Conservation (phyloP, 2,113 vertebrate species). For the Siniperca knerii region DNA sequence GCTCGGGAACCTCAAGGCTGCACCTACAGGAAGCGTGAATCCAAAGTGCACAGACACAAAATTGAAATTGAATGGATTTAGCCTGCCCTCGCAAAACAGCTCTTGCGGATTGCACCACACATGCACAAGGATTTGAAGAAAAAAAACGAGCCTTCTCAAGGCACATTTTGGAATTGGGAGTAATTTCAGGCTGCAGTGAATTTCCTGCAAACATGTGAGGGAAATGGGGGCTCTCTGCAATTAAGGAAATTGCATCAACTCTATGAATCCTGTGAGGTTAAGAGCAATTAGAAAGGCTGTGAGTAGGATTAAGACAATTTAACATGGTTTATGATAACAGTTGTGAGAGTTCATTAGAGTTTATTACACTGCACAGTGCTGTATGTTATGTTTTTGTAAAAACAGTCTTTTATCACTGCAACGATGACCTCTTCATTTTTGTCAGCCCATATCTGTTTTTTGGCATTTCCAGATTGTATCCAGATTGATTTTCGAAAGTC, state of each 20-base stretch:
- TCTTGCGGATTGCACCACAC: background rate
- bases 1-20: slow-evolving; percentile 35
- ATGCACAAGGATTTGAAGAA: background rate
- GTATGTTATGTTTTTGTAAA: background rate
- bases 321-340: slow-evolving; percentile 50
- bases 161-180: slow-evolving; percentile 29
- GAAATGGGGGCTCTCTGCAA: slow-evolving; percentile 36
- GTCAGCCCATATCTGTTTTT: background rate
- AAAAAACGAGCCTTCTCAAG: slow-evolving; percentile 1
- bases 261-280: slow-evolving; percentile 67
- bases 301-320: slow-evolving; percentile 68
- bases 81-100: background rate
- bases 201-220: slow-evolving; percentile 40
- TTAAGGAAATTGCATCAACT: slow-evolving; percentile 62
- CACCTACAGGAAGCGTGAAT: slow-evolving; percentile 29
- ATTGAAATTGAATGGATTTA: slow-evolving; percentile 52
- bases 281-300: slow-evolving; percentile 66
- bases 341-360: slow-evolving; percentile 39
- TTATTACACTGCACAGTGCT: slow-evolving; percentile 5
- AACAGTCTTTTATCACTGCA: background rate
- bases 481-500: no score
- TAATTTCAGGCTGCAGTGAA: slow-evolving; percentile 44
- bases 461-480: no score
- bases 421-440: background rate
- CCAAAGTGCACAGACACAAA: slow-evolving; percentile 40